These are phyloP conservation scores for Mythimna albipuncta DNA, from an alignment of 2,888 invertebrate species.

Conservation along the genomic window DNA sequence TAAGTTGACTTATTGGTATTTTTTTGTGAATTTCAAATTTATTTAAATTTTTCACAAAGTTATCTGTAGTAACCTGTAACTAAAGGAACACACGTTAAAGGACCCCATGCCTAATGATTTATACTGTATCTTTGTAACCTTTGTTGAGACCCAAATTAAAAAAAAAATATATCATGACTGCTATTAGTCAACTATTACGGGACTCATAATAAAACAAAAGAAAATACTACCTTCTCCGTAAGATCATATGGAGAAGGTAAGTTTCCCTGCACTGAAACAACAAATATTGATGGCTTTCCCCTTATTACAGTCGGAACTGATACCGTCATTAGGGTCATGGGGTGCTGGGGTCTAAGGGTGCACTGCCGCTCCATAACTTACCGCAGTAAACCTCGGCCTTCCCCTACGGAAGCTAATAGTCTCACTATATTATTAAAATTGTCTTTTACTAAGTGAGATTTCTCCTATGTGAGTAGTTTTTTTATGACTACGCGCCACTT, in stretches of 20 bases:
- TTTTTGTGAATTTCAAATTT: too few relatives aligned
- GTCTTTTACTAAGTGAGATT: slow-evolving; percentile 43
- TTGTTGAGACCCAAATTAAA: too few relatives aligned
- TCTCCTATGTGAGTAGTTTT: slow-evolving; percentile 1
- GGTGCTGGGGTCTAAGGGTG: slow-evolving; percentile 50
- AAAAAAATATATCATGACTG: too few relatives aligned
- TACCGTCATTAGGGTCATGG: slow-evolving; percentile 52
- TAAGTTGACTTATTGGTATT: too few relatives aligned
- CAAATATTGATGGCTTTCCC: slow-evolving; percentile 42
- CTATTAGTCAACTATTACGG: too few relatives aligned
- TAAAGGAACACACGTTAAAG: too few relatives aligned
- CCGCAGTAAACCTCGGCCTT: slow-evolving; percentile 43
- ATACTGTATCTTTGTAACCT: too few relatives aligned
- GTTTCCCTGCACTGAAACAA: slow-evolving; percentile 24
- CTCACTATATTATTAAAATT: slow-evolving; percentile 39
- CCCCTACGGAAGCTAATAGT: slow-evolving; percentile 47
- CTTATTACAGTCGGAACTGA: slow-evolving; percentile 48
- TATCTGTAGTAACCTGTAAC: too few relatives aligned
- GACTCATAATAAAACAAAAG: not conserved
- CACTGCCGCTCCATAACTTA: slow-evolving; percentile 52
- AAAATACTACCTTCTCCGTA: not conserved
- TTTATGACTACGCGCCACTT: not conserved
- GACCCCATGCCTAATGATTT: too few relatives aligned
- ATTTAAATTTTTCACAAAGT: too few relatives aligned
- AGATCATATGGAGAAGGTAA: not conserved